Evolutionary conservation across 2,113 vertebrate genomes (phyloP).

Genomic region (Sciurus niger): DNA sequence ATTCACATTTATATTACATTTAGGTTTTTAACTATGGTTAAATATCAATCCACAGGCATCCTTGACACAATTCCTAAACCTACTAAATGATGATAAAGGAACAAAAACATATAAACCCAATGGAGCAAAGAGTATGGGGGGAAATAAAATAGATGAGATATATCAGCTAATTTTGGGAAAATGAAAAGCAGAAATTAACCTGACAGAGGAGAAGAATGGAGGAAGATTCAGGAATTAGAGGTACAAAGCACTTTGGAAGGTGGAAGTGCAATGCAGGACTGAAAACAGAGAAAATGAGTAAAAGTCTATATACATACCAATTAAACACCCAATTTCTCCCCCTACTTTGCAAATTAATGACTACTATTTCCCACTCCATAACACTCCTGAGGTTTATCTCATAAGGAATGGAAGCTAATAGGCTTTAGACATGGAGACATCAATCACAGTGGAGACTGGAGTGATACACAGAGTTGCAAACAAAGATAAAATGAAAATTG

Average conservation of each 20-base stretch:
- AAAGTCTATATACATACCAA: neutral
- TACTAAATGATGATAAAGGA: neutral
- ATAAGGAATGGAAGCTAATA: neutral
- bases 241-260: neutral
- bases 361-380: neutral
- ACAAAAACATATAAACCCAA: neutral
- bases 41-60: neutral
- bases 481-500: neutral
- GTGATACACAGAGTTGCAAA: neutral
- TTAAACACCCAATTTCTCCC: neutral
- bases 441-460: neutral
- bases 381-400: neutral
- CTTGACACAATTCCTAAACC: neutral
- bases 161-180: neutral
- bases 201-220: neutral
- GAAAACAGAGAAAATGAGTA: neutral
- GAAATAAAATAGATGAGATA: neutral
- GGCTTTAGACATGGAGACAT: neutral
- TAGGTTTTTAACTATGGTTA: neutral
- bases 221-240: neutral
- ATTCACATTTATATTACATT: constrained; percentile 4
- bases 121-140: neutral
- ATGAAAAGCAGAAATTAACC: neutral
- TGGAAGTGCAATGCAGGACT: neutral
- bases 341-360: neutral